phyloP scores from a whole-genome alignment of 30 jellyfish, hydroid and myxozoan genomes.

The Aurelia coerulea region DNA sequence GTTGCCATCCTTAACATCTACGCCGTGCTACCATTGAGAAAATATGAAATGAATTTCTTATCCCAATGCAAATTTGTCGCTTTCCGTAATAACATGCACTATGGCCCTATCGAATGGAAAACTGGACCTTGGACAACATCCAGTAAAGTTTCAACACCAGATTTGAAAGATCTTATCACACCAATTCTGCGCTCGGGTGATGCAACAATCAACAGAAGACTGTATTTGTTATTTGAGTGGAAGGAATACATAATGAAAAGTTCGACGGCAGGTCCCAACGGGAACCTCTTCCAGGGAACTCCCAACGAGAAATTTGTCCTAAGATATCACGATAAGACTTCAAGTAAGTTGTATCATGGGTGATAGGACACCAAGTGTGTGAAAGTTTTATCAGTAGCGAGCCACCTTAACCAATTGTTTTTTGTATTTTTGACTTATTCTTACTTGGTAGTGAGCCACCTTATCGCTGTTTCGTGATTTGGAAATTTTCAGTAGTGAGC shows the following conservation, averaged over 20 bases:
- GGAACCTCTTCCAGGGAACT: too few species aligned
- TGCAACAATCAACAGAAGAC: not conserved
- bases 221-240: slow-evolving; percentile 44
- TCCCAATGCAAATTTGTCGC: slow-evolving; percentile 19
- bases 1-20: slow-evolving; percentile 13
- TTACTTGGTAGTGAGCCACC: too few species aligned
- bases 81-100: slow-evolving; percentile 38
- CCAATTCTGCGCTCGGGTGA: slow-evolving; percentile 43
- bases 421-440: too few species aligned
- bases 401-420: too few species aligned
- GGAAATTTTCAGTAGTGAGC: too few species aligned
- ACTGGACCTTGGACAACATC: not conserved
- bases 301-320: too few species aligned
- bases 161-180: slow-evolving; percentile 38
- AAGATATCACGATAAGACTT: too few species aligned
- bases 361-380: too few species aligned
- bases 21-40: slow-evolving; percentile 13
- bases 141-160: slow-evolving; percentile 5
- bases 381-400: too few species aligned
- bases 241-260: slow-evolving; percentile 6
- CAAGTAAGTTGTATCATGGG: too few species aligned
- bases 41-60: not conserved
- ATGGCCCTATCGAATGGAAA: slow-evolving; percentile 65
- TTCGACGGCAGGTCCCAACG: not conserved
- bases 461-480: too few species aligned